Base-by-base conservation (phyloP, 2,888 invertebrate genomes). In the Meiosimyza platycephala region DNA sequence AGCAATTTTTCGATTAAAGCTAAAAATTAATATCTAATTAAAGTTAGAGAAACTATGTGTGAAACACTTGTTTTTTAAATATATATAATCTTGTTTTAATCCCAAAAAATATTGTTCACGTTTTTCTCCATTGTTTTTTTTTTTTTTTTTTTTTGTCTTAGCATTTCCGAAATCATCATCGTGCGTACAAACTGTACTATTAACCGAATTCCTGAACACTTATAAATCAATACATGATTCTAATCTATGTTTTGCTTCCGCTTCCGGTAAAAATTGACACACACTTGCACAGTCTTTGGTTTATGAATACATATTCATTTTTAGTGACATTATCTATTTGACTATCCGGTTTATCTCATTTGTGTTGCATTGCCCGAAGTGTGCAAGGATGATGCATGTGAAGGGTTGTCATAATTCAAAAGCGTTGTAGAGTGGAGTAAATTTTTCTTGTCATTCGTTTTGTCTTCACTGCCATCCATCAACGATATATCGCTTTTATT, bases 371-470 rank as follows among this genome's bases (percentile, higher is more conserved):
- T 50, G 51, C 7, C 33, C 16, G 65, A 22, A 62, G 40, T 67
- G n/a, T 51, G 52, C 65, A 51, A 59, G 28, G 9, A 68, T 22
- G 68, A 57, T 48, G 22, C 52, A 68, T 50, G 16, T 11, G 28
- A 48, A 11, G 68, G 54, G 47, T 60, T 47, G 72, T 72, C 66
- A 72, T 66, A 72, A 72, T 52, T 72, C 66, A 72, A 72, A 60
- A 47, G 48, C 50, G 40, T 18, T 5, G 54, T 54, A 18, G 54
- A n/a, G n/a, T 54, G 18, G 7, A 54, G n/a, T 54, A 54, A n/a
- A 15, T 7, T 54, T 54, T 16, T 59, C 54, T 52, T 47, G 33
- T 18, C 11, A 54, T 51, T 4, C 40, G n/a, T 18, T 33, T 28
- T 51, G 51, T 48, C 13, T 62, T 12, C 16, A 28, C 52, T 6